Percentiles rank a stretch among this genome's conserved stretches.
Evolutionary conservation across 2,797 vertebrate genomes (phyloP).

Genomic region (Pelochelys cantorii): DNA sequence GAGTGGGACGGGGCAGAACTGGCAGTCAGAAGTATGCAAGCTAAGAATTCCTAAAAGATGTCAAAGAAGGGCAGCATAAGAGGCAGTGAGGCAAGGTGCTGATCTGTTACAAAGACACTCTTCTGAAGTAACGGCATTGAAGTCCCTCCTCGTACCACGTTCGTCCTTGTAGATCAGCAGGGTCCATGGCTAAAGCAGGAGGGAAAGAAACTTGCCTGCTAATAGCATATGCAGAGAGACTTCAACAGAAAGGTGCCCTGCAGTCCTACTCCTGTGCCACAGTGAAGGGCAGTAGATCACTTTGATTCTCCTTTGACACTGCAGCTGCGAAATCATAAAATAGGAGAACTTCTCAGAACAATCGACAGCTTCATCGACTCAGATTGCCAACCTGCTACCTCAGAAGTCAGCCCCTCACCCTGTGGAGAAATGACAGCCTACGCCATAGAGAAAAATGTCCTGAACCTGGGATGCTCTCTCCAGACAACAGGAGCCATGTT

Average conservation of each 20-base stretch:
- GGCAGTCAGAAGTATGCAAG: not conserved
- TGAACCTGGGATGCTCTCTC: not conserved
- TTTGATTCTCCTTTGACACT: not conserved
- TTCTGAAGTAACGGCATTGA: too few species aligned
- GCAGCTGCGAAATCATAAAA: not conserved
- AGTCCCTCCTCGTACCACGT: too few species aligned
- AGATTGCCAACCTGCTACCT: not conserved
- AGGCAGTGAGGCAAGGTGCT: not conserved
- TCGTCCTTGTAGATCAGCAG: too few species aligned
- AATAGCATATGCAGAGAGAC: not conserved
- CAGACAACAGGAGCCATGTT: fast-evolving
- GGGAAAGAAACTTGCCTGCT: not conserved
- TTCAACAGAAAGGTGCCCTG: not conserved
- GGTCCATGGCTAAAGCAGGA: not conserved
- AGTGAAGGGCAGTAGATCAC: not conserved
- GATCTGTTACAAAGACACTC: not conserved
- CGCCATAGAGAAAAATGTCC: not conserved
- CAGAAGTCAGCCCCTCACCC: not conserved
- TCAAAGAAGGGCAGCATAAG: not conserved
- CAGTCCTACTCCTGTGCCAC: not conserved
- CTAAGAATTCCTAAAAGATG: not conserved
- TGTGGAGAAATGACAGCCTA: not conserved
- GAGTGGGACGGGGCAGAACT: not conserved
- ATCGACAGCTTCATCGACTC: not conserved
- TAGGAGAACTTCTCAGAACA: not conserved